Base-by-base conservation (phyloP, 2,113 vertebrate genomes). In the Prionailurus viverrinus region DNA sequence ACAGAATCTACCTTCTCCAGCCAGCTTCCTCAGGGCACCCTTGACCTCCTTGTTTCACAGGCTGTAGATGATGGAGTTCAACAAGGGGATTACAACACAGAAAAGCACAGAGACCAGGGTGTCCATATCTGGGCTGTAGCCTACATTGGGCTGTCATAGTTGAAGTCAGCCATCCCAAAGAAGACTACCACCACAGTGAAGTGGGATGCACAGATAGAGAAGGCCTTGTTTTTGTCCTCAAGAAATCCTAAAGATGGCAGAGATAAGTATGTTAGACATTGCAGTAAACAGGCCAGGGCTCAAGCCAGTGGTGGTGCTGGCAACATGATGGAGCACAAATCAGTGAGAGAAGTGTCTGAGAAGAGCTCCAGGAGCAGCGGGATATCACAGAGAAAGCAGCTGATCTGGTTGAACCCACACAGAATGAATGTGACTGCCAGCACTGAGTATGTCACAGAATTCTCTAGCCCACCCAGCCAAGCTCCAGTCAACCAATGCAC, bases 401-500 rank as follows among this genome's bases (percentile, higher is more conserved):
- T 92, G 48, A 95, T 96, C 23, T 87, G 58, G 33, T 94, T 96
- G 41, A 91, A 55, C 0, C 94, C 94, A 90, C 93, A 91, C 66
- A 95, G 66, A 41, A 29, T 89, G 53, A 97, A 80, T 4, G 13
- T 89, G 79, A 66, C 53, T 61, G 85, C 33, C 84, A 97, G 69
- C 0, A 27, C 74, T 1, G 93, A 95, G 45, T 92, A 80, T 14
- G 95, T 95, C 53, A 94, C 53, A 27, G 97, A 97, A 90, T 97
- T 97, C 51, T 98, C 63, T n/a, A 98, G 93, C 1, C 97, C 98
- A 85, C 94, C 92, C 18, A 97, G 29, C 95, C 97, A 96, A 18
- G 91, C 96, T 12, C 79, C 86, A 12, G 66, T 18, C 48, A 96
- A 96, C 88, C 97, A 76, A 55, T 76, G 73, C 5, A 83, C 21